Evolutionary conservation across 2,888 invertebrate genomes (phyloP).

Genomic region (Pantelozetes paolii): DNA sequence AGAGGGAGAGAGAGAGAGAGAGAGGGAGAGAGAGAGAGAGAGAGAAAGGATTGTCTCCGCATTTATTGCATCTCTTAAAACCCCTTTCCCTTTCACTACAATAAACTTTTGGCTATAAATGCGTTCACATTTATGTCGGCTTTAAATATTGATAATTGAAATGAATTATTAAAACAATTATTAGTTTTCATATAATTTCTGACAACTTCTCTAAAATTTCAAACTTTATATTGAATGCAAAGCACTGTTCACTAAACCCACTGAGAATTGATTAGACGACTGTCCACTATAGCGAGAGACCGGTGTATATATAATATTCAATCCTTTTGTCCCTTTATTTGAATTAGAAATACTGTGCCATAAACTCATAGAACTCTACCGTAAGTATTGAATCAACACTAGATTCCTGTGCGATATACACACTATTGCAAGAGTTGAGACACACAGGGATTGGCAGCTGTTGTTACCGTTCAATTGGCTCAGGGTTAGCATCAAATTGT

Average conservation of each 20-base stretch:
- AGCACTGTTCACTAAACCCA: too few species aligned
- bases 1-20: too few species aligned
- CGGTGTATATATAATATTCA: not conserved
- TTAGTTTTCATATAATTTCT: too few species aligned
- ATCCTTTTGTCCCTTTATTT: not conserved
- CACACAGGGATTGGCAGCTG: constrained; percentile 20
- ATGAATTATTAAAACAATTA: too few species aligned
- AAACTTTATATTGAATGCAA: too few species aligned
- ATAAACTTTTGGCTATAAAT: not conserved
- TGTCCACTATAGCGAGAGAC: not conserved
- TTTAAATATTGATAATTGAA: too few species aligned
- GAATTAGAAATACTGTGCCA: constrained; percentile 12
- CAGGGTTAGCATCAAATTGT: constrained; percentile 2
- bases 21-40: too few species aligned
- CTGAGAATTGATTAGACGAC: too few species aligned
- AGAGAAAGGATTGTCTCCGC: not conserved
- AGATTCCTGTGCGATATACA: not conserved
- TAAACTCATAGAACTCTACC: constrained; percentile 5
- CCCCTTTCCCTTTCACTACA: constrained; percentile 23
- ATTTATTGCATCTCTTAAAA: constrained; percentile 24
- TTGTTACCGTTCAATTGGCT: constrained; percentile 28
- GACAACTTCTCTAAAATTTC: too few species aligned
- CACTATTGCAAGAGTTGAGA: not conserved
- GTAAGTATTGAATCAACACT: constrained; percentile 29
- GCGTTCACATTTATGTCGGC: too few species aligned